Percentiles rank a stretch among this genome's conserved stretches.
Conservation (phyloP, 2,797 vertebrate species). For the Gallinago nigripennis region DNA sequence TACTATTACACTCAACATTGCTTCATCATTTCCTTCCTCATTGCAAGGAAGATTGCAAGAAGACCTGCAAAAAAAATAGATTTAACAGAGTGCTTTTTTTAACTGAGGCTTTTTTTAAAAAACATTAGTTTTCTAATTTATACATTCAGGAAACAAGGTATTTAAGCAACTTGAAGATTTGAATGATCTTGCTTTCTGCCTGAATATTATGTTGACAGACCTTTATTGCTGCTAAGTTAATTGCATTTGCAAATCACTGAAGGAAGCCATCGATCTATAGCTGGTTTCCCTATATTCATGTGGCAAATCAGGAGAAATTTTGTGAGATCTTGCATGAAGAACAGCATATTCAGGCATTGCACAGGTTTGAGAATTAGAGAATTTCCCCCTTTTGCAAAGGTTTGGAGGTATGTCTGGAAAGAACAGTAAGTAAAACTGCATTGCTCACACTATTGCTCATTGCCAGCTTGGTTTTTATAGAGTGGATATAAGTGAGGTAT, state of each 20-base stretch:
- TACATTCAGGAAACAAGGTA: neutral
- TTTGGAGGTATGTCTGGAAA: neutral
- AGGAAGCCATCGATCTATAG: neutral
- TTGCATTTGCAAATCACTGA: neutral
- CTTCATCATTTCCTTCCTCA: neutral
- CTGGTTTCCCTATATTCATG: neutral
- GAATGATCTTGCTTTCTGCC: neutral
- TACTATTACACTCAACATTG: neutral
- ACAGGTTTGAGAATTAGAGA: neutral
- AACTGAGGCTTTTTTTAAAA: neutral
- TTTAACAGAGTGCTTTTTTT: neutral
- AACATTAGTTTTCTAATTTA: neutral
- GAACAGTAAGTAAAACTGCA: neutral
- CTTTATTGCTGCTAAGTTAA: neutral
- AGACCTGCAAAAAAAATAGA: neutral
- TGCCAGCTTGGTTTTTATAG: neutral
- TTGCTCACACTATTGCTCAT: neutral
- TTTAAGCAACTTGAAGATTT: neutral
- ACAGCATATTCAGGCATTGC: neutral
- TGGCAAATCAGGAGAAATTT: neutral
- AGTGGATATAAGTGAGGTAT: neutral
- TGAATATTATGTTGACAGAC: neutral
- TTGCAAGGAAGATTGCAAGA: neutral
- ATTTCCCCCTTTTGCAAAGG: neutral
- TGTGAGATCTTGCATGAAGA: neutral